Base-by-base conservation (phyloP, 2,888 invertebrate genomes). In the Odontocolon sp. region DNA sequence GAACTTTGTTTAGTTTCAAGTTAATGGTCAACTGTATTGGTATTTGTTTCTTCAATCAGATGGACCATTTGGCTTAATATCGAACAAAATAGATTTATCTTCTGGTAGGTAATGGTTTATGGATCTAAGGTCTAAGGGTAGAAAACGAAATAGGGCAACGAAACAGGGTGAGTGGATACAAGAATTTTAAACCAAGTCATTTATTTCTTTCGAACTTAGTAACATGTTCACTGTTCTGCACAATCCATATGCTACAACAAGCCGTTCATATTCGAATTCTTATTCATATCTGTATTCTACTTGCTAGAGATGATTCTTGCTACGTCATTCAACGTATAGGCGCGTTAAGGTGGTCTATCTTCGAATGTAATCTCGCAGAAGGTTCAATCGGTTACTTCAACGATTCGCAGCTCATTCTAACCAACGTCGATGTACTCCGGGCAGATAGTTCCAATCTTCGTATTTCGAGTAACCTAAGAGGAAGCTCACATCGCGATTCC, bases 401-500 rank as follows among this genome's bases (percentile, higher is more conserved):
- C 38, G 47, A 59, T 64, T 67, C 63, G 72, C 42, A 63, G 36
- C 57, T 67, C 21, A 45, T 72, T 40, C 57, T 33, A 26, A 61
- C n/a, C n/a, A n/a, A n/a, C n/a, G n/a, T n/a, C n/a, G n/a, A n/a
- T n/a, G 66, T 42, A 59, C 31, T 45, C 40, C 31, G n/a, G 16
- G 16, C 31, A 18, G 26, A 14, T 16, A 54, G 56, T 72, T 72
- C 63, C 72, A 72, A 72, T 72, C 72, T 68, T 76, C 71, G 72
- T 23, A 57, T 71, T 61, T 76, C 59, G 61, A 59, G 23, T 31
- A 16, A 21, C 11, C 45, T 16, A 54, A n/a, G 59, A 74, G 57
- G 45, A 66, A 54, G 45, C 45, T 63, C 21, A 36, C 56, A 42
- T 36, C 61, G 77, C 33, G 72, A 82, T 80, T 82, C 77, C 80